A percentile compares a stretch with the other conserved stretches of the same genome.
phyloP scores from a whole-genome alignment of 2,888 invertebrate species.

The Odontomyia ornata region DNA sequence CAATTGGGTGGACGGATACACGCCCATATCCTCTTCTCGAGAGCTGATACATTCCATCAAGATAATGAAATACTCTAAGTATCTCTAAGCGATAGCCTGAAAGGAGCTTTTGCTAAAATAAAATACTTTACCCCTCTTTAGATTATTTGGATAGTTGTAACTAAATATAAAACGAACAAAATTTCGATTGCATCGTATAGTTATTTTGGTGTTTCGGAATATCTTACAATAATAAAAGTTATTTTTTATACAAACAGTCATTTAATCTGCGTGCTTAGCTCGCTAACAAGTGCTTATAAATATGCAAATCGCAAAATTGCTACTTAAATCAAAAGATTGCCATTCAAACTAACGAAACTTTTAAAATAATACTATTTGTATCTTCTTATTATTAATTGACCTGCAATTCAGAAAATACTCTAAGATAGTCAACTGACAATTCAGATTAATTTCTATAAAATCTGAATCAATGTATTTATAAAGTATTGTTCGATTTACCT shows the following conservation, averaged over 20 bases:
- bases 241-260: slow-evolving; percentile 1
- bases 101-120: no score
- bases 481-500: no score
- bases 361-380: slow-evolving; percentile 1
- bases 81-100: no score
- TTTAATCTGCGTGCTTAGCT: slow-evolving; percentile 32
- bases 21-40: no score
- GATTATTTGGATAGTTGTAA: neutral
- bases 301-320: neutral
- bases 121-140: no score
- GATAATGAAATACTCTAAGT: no score
- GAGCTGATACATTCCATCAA: no score
- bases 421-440: neutral
- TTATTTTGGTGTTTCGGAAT: slow-evolving; percentile 18
- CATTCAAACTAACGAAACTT: slow-evolving; percentile 2
- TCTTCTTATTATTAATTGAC: neutral
- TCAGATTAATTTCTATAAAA: no score
- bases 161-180: neutral
- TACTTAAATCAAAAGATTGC: slow-evolving; percentile 13
- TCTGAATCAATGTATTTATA: no score
- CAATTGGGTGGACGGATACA: no score
- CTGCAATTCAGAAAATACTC: neutral
- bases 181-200: neutral
- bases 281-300: slow-evolving; percentile 40
- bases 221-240: slow-evolving; percentile 30